A percentile compares a stretch with the other conserved stretches of the same genome.
These are phyloP conservation scores for Iphiclides podalirius DNA, from an alignment of 2,888 invertebrate species.

Conservation along the genomic window DNA sequence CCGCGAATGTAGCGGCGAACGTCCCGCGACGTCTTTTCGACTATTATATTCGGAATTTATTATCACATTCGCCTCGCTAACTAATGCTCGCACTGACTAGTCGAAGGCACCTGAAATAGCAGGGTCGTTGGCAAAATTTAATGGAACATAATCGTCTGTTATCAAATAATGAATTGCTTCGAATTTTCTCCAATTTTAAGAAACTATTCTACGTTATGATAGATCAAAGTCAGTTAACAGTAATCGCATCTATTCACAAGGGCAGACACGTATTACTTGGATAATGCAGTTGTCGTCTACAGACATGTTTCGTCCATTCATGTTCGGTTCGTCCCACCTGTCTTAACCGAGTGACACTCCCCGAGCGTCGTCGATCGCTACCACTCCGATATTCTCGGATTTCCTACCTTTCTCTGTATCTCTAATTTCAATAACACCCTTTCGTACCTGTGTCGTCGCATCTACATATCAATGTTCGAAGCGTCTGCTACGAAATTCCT, in stretches of 20 bases:
- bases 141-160: too few species aligned
- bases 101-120: too few species aligned
- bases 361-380: slow-evolving; percentile 41
- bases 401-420: slow-evolving; percentile 60
- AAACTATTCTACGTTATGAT: too few species aligned
- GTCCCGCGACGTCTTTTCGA: slow-evolving; percentile 36
- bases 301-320: too few species aligned
- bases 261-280: too few species aligned
- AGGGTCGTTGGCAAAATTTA: too few species aligned
- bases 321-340: slow-evolving; percentile 37
- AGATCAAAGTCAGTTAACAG: too few species aligned
- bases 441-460: slow-evolving; percentile 72
- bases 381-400: slow-evolving; percentile 60
- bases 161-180: too few species aligned
- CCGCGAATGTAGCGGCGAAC: slow-evolving; percentile 50
- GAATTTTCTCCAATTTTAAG: too few species aligned
- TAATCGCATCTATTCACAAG: too few species aligned
- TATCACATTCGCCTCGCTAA: background rate
- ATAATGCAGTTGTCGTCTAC: too few species aligned
- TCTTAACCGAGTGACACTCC: slow-evolving; percentile 21
- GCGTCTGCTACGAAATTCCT: slow-evolving; percentile 70
- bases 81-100: background rate
- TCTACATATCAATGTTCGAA: slow-evolving; percentile 76
- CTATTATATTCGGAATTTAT: background rate
- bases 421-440: slow-evolving; percentile 77